Percentiles rank a stretch among this genome's conserved stretches.
These are phyloP conservation scores for Amphipyra tragopoginis DNA, from an alignment of 2,888 invertebrate species.

Conservation along the genomic window DNA sequence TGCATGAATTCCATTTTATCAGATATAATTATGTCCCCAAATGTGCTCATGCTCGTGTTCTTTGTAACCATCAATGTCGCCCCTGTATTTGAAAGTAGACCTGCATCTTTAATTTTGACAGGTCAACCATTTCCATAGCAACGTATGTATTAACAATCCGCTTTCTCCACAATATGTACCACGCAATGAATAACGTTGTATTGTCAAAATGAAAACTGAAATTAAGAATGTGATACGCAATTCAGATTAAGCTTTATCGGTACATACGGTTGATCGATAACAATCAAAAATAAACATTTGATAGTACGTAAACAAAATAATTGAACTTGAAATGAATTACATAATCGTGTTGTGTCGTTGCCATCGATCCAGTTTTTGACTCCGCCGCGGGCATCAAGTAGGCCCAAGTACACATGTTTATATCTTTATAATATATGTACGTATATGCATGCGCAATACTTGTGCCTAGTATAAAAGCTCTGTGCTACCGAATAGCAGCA, in stretches of 20 bases:
- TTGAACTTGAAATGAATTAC: slow-evolving; percentile 57
- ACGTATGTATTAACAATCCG: too few species aligned
- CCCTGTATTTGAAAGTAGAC: too few species aligned
- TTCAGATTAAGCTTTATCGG: background rate
- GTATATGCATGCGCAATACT: slow-evolving; percentile 54
- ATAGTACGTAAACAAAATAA: slow-evolving; percentile 42
- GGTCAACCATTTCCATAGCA: too few species aligned
- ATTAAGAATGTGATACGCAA: too few species aligned
- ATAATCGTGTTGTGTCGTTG: slow-evolving; percentile 30
- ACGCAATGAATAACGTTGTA: too few species aligned
- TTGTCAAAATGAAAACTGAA: too few species aligned
- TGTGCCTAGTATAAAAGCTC: slow-evolving; percentile 76
- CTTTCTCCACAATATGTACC: too few species aligned
- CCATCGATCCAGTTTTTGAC: slow-evolving; percentile 58
- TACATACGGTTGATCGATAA: background rate
- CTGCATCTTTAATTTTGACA: too few species aligned
- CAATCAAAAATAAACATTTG: slow-evolving; percentile 10
- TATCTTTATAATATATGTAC: slow-evolving; percentile 44
- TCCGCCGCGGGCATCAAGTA: slow-evolving; percentile 57
- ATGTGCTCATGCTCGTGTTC: too few species aligned
- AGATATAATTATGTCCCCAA: too few species aligned
- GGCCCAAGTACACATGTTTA: slow-evolving; percentile 48
- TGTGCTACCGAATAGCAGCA: slow-evolving; percentile 54
- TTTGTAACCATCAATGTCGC: too few species aligned
- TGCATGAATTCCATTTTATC: too few species aligned